phyloP scores from a whole-genome alignment of 2,113 vertebrate genomes.

The Furnarius figulus region DNA sequence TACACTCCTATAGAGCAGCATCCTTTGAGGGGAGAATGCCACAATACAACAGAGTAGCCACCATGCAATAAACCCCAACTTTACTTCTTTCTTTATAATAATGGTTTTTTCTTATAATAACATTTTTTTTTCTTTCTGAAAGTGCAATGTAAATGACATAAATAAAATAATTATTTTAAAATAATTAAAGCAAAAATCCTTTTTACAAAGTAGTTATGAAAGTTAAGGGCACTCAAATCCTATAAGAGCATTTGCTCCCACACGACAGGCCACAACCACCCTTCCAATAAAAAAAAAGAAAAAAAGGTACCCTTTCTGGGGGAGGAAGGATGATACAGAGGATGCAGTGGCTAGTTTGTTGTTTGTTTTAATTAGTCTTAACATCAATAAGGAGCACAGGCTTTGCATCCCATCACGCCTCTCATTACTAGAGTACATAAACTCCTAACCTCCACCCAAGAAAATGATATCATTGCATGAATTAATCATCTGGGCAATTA shows the following conservation, averaged over 20 bases:
- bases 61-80: background rate
- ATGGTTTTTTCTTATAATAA: background rate
- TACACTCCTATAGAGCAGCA: background rate
- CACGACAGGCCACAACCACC: background rate
- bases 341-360: background rate
- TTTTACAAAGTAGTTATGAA: background rate
- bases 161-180: background rate
- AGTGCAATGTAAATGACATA: background rate
- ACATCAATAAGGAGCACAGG: background rate
- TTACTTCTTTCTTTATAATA: accelerated
- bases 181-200: background rate
- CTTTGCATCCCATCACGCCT: background rate
- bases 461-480: slow-evolving; percentile 39
- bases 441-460: slow-evolving; percentile 2
- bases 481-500: slow-evolving; percentile 54
- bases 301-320: background rate
- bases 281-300: too few species aligned
- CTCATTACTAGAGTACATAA: background rate
- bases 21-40: background rate
- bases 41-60: background rate
- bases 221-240: background rate
- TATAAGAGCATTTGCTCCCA: background rate
- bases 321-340: background rate
- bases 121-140: background rate
- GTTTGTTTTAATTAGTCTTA: background rate